Evolutionary conservation across 2,888 invertebrate genomes (phyloP).

Genomic region (Sclerodermus sp.): DNA sequence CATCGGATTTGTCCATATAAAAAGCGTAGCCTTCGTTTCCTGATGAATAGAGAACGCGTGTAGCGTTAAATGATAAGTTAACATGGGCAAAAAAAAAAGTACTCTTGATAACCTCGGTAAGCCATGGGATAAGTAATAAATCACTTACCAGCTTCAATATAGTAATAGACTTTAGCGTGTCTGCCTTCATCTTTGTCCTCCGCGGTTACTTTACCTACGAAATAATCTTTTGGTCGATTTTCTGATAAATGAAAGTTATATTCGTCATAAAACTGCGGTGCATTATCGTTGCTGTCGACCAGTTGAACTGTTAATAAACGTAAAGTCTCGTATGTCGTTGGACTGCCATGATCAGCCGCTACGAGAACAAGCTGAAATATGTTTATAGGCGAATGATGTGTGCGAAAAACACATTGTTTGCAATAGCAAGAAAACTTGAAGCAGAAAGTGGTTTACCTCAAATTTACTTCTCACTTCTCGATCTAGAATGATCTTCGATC

Average conservation of each 20-base stretch:
- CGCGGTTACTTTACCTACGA: conserved; percentile 70
- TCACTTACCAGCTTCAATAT: conserved; percentile 65
- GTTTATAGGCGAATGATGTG: background rate
- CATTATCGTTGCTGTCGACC: conserved; percentile 80
- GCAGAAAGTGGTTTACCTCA: too few relatives aligned
- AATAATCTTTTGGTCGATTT: conserved; percentile 61
- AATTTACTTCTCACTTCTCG: conserved; percentile 72
- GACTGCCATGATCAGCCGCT: conserved; percentile 81
- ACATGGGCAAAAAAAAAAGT: background rate
- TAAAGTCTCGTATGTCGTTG: conserved; percentile 77
- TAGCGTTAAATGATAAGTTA: background rate
- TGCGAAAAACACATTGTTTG: background rate
- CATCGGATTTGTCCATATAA: conserved; percentile 77
- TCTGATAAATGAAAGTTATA: conserved; percentile 74
- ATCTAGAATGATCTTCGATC: conserved; percentile 78
- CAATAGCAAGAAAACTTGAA: background rate
- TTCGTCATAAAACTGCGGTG: conserved; percentile 72
- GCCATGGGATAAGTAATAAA: conserved; percentile 2
- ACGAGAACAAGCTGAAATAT: conserved; percentile 71
- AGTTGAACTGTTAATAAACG: conserved; percentile 74
- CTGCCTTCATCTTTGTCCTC: conserved; percentile 78
- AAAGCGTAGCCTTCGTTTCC: conserved; percentile 80
- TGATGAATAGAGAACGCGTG: conserved; percentile 33
- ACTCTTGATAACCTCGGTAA: background rate
- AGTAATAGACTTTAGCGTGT: conserved; percentile 82